Evolutionary conservation across 2,888 invertebrate species (phyloP).

Genomic region (Boloria euphrosyne): DNA sequence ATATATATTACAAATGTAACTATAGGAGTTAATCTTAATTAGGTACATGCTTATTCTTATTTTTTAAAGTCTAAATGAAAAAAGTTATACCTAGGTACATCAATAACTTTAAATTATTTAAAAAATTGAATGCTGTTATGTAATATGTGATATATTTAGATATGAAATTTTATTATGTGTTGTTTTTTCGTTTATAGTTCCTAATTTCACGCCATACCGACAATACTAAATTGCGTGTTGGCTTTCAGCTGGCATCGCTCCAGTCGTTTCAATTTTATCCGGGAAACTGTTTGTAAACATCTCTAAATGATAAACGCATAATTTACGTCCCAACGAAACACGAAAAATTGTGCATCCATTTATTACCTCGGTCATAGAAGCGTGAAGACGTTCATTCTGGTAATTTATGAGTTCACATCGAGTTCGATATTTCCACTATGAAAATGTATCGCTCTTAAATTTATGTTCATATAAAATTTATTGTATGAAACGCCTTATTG

Average conservation of each 20-base stretch:
- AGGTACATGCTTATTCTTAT: no score
- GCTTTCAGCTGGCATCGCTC: constrained; percentile 67
- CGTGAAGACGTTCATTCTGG: constrained; percentile 65
- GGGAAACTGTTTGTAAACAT: constrained; percentile 74
- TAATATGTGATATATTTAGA: background rate
- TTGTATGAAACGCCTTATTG: constrained; percentile 38
- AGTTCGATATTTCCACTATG: constrained; percentile 41
- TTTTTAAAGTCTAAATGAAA: no score
- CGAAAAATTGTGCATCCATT: constrained; percentile 73
- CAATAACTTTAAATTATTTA: no score
- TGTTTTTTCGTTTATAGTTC: constrained; percentile 35
- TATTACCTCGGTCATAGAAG: constrained; percentile 67
- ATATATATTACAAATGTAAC: no score
- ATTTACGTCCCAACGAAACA: constrained; percentile 73
- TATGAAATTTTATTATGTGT: constrained; percentile 13
- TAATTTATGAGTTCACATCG: constrained; percentile 63
- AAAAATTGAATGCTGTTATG: background rate
- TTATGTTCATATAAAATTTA: constrained; percentile 40
- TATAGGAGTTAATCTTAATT: no score
- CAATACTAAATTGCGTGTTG: constrained; percentile 54
- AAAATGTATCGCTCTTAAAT: constrained; percentile 39
- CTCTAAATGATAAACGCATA: constrained; percentile 80
- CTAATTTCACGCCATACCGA: constrained; percentile 46
- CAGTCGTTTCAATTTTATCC: constrained; percentile 80
- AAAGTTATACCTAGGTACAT: no score